Percentiles rank a stretch among this genome's conserved stretches.
Evolutionary conservation across 2,113 vertebrate genomes (phyloP).

Genomic region (Cisticola juncidis): DNA sequence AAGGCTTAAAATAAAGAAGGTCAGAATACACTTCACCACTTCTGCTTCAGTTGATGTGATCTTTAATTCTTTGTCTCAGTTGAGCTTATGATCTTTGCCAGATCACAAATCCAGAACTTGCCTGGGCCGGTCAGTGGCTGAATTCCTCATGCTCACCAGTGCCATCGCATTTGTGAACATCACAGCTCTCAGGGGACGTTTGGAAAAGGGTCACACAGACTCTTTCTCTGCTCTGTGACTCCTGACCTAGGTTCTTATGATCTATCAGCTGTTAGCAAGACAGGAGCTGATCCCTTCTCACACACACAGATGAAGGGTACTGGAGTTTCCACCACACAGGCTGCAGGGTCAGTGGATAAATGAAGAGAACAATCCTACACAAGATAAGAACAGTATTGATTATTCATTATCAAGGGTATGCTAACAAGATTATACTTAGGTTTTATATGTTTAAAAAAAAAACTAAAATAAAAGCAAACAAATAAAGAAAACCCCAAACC

Average conservation of each 20-base stretch:
- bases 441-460: background rate
- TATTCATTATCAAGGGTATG: background rate
- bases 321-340: background rate
- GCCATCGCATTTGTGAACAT: background rate
- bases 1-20: background rate
- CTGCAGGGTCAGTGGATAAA: background rate
- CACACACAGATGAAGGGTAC: background rate
- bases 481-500: background rate
- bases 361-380: background rate
- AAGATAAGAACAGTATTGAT: background rate
- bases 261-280: background rate
- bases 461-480: background rate
- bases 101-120: background rate
- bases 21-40: background rate
- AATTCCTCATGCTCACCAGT: background rate
- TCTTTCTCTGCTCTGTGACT: background rate
- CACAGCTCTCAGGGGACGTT: background rate
- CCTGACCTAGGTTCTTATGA: background rate
- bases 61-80: background rate
- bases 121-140: background rate
- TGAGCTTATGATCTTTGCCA: background rate
- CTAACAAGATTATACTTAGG: background rate
- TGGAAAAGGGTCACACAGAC: background rate
- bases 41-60: background rate
- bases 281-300: background rate